Evolutionary conservation across 1,140 invertebrate genomes (phyloP).

Genomic region (Thaumatotibia leucotreta): DNA sequence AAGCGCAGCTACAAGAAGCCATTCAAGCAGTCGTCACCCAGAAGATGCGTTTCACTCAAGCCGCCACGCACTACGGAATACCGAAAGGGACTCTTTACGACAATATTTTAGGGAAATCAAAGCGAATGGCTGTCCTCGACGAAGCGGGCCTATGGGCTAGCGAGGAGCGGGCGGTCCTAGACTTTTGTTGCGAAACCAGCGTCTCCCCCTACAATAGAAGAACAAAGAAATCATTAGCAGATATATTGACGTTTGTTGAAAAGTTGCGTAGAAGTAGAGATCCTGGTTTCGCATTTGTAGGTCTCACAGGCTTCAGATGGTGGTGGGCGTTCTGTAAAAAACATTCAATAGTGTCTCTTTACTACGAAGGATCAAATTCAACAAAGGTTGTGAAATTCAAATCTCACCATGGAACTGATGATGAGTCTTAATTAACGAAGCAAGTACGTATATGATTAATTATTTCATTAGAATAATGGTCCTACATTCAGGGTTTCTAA

Average conservation of each 20-base stretch:
- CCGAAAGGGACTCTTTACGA: slow-evolving; percentile 88
- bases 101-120: slow-evolving; percentile 87
- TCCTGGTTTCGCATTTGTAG: slow-evolving; percentile 81
- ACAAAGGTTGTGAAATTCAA: slow-evolving; percentile 38
- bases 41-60: slow-evolving; percentile 87
- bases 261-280: slow-evolving; percentile 79
- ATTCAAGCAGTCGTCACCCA: slow-evolving; percentile 86
- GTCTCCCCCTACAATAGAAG: slow-evolving; percentile 84
- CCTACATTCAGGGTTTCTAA: too few relatives aligned
- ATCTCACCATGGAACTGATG: slow-evolving; percentile 35
- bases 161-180: slow-evolving; percentile 82
- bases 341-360: slow-evolving; percentile 81
- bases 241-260: slow-evolving; percentile 82
- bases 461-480: too few relatives aligned
- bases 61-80: slow-evolving; percentile 83
- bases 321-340: slow-evolving; percentile 91
- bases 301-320: slow-evolving; percentile 84
- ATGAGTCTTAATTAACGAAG: slow-evolving; percentile 33
- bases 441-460: neutral
- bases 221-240: slow-evolving; percentile 82
- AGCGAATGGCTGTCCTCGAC: slow-evolving; percentile 85
- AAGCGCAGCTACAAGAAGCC: slow-evolving; percentile 84
- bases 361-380: slow-evolving; percentile 44
- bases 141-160: slow-evolving; percentile 79
- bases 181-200: slow-evolving; percentile 85